Evolutionary conservation across 1,140 invertebrate genomes (phyloP).

Genomic region (Papilio helenus): DNA sequence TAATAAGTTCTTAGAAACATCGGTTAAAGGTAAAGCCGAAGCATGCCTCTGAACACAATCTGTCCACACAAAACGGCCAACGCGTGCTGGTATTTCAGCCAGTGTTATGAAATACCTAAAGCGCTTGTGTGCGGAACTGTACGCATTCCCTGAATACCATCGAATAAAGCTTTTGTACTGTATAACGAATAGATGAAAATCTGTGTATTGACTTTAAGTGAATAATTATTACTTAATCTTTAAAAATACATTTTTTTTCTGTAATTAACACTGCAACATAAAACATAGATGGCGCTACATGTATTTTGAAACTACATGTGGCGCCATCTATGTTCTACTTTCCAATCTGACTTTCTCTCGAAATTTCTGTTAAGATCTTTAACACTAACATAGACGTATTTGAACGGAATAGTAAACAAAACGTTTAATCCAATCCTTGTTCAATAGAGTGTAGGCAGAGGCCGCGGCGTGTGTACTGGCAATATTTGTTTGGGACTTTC

Average conservation of each 20-base stretch:
- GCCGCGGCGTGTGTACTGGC: not conserved
- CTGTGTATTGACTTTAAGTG: not conserved
- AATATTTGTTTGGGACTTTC: slow-evolving; percentile 8
- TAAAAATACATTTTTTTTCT: too few relatives aligned
- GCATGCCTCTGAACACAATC: not conserved
- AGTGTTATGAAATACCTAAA: not conserved
- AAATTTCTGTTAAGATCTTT: not conserved
- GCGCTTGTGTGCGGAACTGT: not conserved
- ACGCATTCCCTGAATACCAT: slow-evolving; percentile 1
- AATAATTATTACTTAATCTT: too few relatives aligned
- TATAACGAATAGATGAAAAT: not conserved
- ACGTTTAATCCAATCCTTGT: slow-evolving; percentile 13
- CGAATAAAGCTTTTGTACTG: not conserved
- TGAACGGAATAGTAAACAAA: not conserved
- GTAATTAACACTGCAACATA: too few relatives aligned
- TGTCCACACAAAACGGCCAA: not conserved
- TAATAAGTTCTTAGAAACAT: too few relatives aligned
- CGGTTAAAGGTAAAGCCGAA: not conserved
- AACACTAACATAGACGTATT: not conserved
- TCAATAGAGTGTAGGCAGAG: slow-evolving; percentile 5
- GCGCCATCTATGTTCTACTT: not conserved
- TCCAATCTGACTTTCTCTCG: too few relatives aligned
- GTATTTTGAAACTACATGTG: too few relatives aligned
- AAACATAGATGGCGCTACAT: too few relatives aligned
- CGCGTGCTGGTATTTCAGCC: not conserved